Conservation (phyloP, 2,113 vertebrate genomes). For the Tragelaphus imberbis region DNA sequence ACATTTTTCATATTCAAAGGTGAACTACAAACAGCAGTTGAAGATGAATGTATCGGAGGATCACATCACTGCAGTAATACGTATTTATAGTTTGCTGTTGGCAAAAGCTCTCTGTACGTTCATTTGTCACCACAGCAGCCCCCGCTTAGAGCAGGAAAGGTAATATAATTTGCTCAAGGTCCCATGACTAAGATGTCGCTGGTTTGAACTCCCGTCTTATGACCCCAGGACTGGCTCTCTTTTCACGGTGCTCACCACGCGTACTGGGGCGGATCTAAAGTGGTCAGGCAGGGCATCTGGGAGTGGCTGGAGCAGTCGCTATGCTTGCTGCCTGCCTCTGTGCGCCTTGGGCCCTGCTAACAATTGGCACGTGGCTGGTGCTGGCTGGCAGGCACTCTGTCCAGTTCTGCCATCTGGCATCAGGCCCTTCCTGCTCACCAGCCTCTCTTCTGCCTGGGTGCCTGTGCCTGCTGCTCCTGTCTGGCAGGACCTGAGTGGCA, state of each 20-base stretch:
- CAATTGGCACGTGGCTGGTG: background rate
- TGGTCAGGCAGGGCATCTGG: accelerated
- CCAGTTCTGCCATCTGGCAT: background rate
- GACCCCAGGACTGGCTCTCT: background rate
- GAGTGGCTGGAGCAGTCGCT: background rate
- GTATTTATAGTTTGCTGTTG: background rate
- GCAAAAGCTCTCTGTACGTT: background rate
- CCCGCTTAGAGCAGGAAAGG: background rate
- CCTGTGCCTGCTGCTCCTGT: slow-evolving; percentile 11
- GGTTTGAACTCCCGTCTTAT: background rate
- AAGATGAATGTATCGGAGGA: background rate
- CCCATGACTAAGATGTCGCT: background rate
- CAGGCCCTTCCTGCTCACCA: background rate
- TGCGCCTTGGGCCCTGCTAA: background rate
- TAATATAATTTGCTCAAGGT: background rate
- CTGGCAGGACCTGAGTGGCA: background rate
- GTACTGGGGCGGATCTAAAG: background rate
- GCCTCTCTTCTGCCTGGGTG: slow-evolving; percentile 6
- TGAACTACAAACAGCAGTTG: background rate
- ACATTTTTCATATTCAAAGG: background rate
- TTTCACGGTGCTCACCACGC: accelerated
- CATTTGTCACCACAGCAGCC: accelerated
- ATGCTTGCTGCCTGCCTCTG: background rate
- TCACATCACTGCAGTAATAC: accelerated
- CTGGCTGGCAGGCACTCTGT: background rate